Evolutionary conservation across 2,113 vertebrate genomes (phyloP), one percentile per base, ranked within the genome.

Genomic region (Pollimyrus isidori): DNA sequence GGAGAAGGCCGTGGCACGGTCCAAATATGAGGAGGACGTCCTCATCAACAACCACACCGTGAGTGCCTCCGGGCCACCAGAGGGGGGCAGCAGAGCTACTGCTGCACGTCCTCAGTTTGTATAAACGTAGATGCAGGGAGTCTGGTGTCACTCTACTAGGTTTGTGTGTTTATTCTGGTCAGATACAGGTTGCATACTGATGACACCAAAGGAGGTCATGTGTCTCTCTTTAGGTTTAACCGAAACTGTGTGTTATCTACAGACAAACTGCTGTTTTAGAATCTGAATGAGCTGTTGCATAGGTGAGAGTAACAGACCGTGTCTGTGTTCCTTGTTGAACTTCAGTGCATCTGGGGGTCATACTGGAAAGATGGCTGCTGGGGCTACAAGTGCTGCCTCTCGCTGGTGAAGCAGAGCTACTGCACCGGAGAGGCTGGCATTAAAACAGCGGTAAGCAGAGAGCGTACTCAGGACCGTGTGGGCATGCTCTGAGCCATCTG

Each of bases 341-440:
- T 94, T 10, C 93, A 99, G 98, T 97, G 97, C 91, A 98, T 99
- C 91, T 99, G 98, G 98, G 98, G 98, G 3, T 99, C 98, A 0
- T 99, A 96, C 65, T 99, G 98, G 98, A 98, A 96, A 88, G 98
- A 99, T 1, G 98, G 98, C 91, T 96, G 80, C 91, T 99, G 98
- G 98, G 98, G 98, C 45, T 99, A 96, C 95, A 99, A 97, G 93
- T 99, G 98, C 92, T 99, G 98, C 93, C 96, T 97, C 92, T 99
- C 98, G 0, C 96, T 99, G 95, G 96, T 99, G 93, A 99, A 99
- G 92, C 97, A 95, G 93, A 99, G 98, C 5, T 99, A 99, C 91
- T 99, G 98, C 92, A 99, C 97, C 6, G 98, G 98, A 94, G 97
- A 98, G 48, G 94, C 96, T 90, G 98, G 98, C 89, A 97, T 97